Conservation (phyloP, 2,113 vertebrate genomes). For the Seriola quinqueradiata region DNA sequence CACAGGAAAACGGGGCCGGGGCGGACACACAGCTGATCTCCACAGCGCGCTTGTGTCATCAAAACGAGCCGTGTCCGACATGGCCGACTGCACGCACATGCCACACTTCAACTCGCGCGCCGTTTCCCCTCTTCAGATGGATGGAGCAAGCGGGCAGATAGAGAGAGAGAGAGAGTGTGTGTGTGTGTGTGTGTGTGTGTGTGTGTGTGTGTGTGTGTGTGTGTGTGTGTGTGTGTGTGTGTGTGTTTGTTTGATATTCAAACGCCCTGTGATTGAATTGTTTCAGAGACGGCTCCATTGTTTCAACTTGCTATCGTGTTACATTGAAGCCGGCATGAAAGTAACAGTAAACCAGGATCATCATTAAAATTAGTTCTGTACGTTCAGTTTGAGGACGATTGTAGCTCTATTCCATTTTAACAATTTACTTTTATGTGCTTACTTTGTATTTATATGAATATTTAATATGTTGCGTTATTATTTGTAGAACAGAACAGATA, state of each 20-base stretch:
- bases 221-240: neutral
- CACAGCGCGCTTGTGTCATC: conserved; percentile 51
- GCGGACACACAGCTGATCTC: conserved; percentile 46
- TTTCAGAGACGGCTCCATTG: neutral
- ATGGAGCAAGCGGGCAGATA: neutral
- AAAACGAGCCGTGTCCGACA: conserved; percentile 56
- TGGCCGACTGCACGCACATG: conserved; percentile 36
- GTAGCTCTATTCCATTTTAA: too few relatives aligned
- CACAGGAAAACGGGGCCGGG: neutral
- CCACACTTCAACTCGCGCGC: conserved; percentile 12
- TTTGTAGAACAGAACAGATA: too few relatives aligned
- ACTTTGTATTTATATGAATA: neutral
- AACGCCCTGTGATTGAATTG: neutral
- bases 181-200: too few relatives aligned
- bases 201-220: too few relatives aligned
- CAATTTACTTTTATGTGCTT: neutral
- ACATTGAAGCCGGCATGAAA: neutral
- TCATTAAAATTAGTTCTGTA: too few relatives aligned
- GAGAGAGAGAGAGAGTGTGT: too few relatives aligned
- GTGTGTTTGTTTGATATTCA: neutral
- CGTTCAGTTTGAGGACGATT: neutral
- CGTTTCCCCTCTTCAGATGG: neutral
- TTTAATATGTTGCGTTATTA: neutral
- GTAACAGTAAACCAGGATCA: neutral
- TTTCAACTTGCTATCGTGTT: neutral